Percentiles rank a stretch among this genome's conserved stretches.
These are phyloP conservation scores for Troglohyphantes excavatus DNA, from an alignment of 2,888 invertebrate genomes.

Conservation along the genomic window DNA sequence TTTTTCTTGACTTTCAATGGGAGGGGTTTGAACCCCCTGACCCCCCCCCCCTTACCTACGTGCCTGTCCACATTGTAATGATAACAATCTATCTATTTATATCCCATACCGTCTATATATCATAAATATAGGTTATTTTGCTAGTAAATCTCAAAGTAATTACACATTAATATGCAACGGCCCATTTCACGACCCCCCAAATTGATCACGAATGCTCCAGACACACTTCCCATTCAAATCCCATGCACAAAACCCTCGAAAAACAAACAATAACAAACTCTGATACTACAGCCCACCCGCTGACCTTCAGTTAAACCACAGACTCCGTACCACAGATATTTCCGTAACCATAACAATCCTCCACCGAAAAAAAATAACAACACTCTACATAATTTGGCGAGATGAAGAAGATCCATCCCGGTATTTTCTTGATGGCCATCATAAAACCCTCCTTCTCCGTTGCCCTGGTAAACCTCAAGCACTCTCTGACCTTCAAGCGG, in stretches of 20 bases:
- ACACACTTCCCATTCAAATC: neutral
- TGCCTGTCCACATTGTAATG: too few relatives aligned
- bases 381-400: neutral
- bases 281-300: neutral
- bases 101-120: too few relatives aligned
- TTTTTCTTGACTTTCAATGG: too few relatives aligned
- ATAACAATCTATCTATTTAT: too few relatives aligned
- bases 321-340: neutral
- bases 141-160: too few relatives aligned
- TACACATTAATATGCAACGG: too few relatives aligned
- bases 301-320: neutral
- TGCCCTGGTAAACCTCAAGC: neutral
- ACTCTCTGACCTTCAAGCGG: neutral
- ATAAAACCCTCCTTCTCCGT: neutral
- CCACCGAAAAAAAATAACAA: neutral
- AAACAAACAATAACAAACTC: too few relatives aligned
- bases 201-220: neutral
- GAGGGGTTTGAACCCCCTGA: too few relatives aligned
- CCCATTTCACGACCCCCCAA: too few relatives aligned
- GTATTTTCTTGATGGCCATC: neutral
- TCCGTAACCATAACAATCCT: neutral
- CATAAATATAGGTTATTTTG: too few relatives aligned
- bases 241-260: neutral
- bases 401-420: neutral
- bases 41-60: too few relatives aligned